Base-by-base conservation (phyloP, 1,140 invertebrate genomes). In the Drosophila takahashii region DNA sequence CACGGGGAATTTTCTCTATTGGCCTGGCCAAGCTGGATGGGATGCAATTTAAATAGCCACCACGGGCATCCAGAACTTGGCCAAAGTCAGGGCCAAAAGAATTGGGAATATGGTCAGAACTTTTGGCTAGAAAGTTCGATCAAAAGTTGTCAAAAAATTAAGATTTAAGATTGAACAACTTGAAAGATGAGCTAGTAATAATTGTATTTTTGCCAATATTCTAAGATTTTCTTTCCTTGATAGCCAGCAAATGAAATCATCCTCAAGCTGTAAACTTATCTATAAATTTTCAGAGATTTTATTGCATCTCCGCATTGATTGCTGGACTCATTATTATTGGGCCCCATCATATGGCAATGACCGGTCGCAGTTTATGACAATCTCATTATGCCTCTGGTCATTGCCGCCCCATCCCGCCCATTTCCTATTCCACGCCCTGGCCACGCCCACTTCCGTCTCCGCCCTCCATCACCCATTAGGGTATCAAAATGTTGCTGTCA, bases 401-500 rank as follows among this genome's bases (percentile, higher is more conserved):
- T 32, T 32, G 32, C 9, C n/a, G n/a, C 3, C 27, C 27, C 29
- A 22, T 18, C 29, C 47, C 22, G 22, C 22, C 22, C 22, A 22
- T 22, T 22, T 22, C 22, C 50, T 18, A 36, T 48, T 22, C 18
- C 37, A 10, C n/a, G n/a, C 2, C 27, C n/a, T 37, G 37, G 29
- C 29, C 47, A 60, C 54, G 53, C 57, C 32, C 22, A 47, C 22
- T 26, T 34, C 32, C 29, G 16, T 16, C 6, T 3, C 36, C 27
- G 62, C 62, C 58, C 37, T 22, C 39, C 29, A 22, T 18, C 11
- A 9, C 13, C 66, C 41, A 70, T 48, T 57, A 56, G 72, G 54
- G 47, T 60, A 85, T 72, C 60, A 67, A 76, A 57, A 85, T 85
- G 53, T 72, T 72, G 77, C 77, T 80, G 81, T 58, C 73, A 59